Base-by-base conservation (phyloP, 2,797 vertebrate genomes). In the Pyrocephalus nanus region DNA sequence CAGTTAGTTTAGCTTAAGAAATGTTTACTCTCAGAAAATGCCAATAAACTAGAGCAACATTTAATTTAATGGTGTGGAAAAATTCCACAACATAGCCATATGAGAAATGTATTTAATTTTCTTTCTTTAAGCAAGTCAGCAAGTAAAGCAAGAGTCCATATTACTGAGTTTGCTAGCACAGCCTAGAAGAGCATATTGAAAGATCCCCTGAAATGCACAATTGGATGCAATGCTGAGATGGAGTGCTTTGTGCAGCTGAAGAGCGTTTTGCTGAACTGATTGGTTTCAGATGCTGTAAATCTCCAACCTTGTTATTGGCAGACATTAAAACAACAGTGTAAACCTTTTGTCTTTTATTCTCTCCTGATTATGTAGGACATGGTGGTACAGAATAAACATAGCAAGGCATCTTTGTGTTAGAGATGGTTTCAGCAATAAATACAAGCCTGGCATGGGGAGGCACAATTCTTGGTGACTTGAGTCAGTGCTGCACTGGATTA, bases 41-140 rank as follows among this genome's bases (percentile, higher is more conserved):
- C 75, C 96, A 97, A 96, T 97, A 97, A 98, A 96, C 94, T 95
- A 84, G 55, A 95, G 85, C 84, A 96, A 92, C 87, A 97, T 96
- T 97, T 96, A 97, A 97, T 96, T 97, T 98, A 97, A 97, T 96
- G 95, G 91, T 96, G 96, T 97, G 96, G 95, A 93, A 97, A 98
- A 98, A 97, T 71, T 97, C 96, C 90, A 95, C 80, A 95, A 97
- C 97, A 96, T 97, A 97, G 95, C 91, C 95, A 85, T 95, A 96
- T 97, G 96, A 98, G 97, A 97, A 98, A 97, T 98, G 96, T 96
- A 97, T 96, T 97, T 97, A 96, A 97, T 98, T 98, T 97, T 97
- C 95, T 94, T 92, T 95, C 97, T 97, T 97, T 92, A 96, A 97
- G 93, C 95, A 89, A 97, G 96, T 97, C 97, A 97, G 97, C 96